Percentiles rank a stretch among this genome's conserved stretches.
Evolutionary conservation across 2,113 vertebrate genomes (phyloP).

Genomic region (Peromyscus maniculatus): DNA sequence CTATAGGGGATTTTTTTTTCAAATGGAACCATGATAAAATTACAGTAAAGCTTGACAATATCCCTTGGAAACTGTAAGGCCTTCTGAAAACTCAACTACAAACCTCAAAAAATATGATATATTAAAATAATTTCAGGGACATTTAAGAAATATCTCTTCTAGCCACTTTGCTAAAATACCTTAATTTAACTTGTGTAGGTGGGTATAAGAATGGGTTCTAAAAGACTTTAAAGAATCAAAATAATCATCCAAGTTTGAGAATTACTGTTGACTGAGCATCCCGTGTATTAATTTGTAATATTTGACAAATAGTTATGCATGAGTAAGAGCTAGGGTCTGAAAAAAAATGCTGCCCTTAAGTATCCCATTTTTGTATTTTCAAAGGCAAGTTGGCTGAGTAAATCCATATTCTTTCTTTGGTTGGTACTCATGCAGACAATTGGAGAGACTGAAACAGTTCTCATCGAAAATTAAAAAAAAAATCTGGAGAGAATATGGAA

Average conservation of each 20-base stretch:
- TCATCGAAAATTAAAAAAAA: neutral
- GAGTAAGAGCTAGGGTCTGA: neutral
- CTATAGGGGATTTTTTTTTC: neutral
- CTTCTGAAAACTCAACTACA: neutral
- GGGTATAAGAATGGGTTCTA: neutral
- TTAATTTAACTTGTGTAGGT: neutral
- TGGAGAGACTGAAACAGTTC: neutral
- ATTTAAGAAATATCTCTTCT: neutral
- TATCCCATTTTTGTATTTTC: neutral
- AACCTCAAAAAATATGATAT: neutral
- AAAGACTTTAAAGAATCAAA: slow-evolving; percentile 6
- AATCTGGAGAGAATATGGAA: neutral
- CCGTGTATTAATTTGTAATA: neutral
- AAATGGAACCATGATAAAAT: neutral
- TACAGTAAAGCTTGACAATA: neutral
- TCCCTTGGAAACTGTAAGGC: neutral
- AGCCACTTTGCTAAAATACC: neutral
- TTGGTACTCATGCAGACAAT: neutral
- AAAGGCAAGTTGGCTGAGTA: neutral
- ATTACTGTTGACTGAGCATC: neutral
- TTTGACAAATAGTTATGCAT: neutral
- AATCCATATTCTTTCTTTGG: neutral
- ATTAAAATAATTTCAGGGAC: neutral
- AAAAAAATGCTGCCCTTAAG: neutral
- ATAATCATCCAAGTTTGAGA: neutral